Evolutionary conservation across 1,140 invertebrate genomes (phyloP), one percentile per base, ranked within the genome.

Genomic region (Anagrus nilaparvatae): DNA sequence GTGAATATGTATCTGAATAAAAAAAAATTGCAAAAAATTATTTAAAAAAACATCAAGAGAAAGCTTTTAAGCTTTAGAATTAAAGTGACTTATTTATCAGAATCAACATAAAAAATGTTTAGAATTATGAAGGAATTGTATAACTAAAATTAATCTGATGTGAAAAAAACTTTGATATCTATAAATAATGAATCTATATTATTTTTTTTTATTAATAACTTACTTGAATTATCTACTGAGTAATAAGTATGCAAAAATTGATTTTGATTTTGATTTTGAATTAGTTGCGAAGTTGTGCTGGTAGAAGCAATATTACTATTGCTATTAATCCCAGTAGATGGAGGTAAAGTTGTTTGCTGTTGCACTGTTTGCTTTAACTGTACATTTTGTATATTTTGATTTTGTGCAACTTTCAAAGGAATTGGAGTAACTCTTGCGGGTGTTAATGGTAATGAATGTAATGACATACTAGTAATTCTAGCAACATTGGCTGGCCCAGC

Each of bases 391-490:
- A 58, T 50, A 4, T 55, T 46, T 42, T 64, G 63, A 27, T 61
- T 55, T 13, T 50, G 58, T 41, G 61, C 49, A 6, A 60, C 54
- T 45, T 61, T 61, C 0, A 61, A 48, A 0, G 65, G 54, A 1
- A 63, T 46, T 3, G 59, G 48, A 1, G 59, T 47, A 8, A 51
- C 48, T n/a, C 63, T 50, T 0, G 60, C 53, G 0, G 63, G 52
- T 5, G 62, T 46, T n/a, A 67, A 44, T 3, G 63, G 63, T 23
- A 67, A 34, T 2, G 61, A 49, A 43, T 67, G 66, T n/a, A 67
- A 39, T 1, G 65, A 60, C 63, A 69, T 67, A 6, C 59, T 56
- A 3, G 65, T 55, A 40, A 69, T 63, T 33, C 63, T 52, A 5
- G 61, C 50, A 3, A 67, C 63, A 0, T 60, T 55, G 6, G 63